Evolutionary conservation across 2,113 vertebrate species (phyloP).

Genomic region (Nannobrachium achirus): DNA sequence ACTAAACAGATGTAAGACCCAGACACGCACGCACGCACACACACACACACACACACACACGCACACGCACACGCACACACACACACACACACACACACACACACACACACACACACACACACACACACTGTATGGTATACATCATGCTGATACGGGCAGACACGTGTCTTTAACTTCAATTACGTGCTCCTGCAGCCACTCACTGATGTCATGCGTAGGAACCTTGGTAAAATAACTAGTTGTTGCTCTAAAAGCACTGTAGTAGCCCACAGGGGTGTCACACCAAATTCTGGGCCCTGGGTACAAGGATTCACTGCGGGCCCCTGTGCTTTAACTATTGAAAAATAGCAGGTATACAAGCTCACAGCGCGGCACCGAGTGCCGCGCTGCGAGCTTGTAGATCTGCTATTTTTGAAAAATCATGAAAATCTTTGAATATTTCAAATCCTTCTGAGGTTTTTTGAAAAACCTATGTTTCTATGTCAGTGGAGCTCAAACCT

Average conservation of each 20-base stretch:
- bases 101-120: conserved; percentile 1
- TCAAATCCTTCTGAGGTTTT: no score
- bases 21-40: neutral
- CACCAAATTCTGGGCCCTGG: no score
- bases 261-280: no score
- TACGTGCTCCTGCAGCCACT: conserved; percentile 4
- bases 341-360: no score
- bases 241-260: conserved; percentile 12
- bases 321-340: no score
- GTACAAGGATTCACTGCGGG: no score
- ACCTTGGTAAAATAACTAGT: conserved; percentile 6
- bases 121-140: neutral
- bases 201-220: conserved; percentile 15
- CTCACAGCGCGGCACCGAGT: no score
- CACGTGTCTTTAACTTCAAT: neutral
- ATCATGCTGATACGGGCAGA: conserved; percentile 6
- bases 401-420: no score
- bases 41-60: conserved; percentile 5
- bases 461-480: no score
- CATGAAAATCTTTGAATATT: no score
- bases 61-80: neutral
- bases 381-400: no score
- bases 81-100: neutral
- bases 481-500: no score
- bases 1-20: neutral